Evolutionary conservation across 2,113 vertebrate genomes (phyloP), one percentile per base, ranked within the genome.

Genomic region (Varanus salvator): DNA sequence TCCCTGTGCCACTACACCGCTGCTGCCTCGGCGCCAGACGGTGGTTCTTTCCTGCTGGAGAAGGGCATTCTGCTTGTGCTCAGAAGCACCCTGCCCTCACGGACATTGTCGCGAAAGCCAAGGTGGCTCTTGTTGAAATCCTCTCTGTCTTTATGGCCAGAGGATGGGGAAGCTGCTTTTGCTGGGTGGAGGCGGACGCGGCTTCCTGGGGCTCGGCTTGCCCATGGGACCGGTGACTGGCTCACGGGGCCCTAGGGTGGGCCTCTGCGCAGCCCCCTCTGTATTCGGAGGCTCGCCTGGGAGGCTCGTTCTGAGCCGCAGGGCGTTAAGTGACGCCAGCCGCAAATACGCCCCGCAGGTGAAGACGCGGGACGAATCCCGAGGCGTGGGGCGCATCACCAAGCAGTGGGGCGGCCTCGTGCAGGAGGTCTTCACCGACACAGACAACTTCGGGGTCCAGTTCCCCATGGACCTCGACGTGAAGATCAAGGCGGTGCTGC

Each of bases 361-460:
- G 85, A 98, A 97, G 90, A 93, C 96, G 0, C 97, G 95, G 27
- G 97, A 98, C 15, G 95, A 97, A 0, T 95, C 92, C 0, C 83
- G 95, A 0, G 72, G 95, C 0, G 97, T 98, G 21, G 98, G 98
- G 4, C 97, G 97, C 71, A 98, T 99, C 96, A 98, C 97, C 94
- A 98, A 98, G 92, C 98, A 98, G 95, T 99, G 98, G 98, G 97
- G 97, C 0, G 98, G 98, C 1, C 93, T 98, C 4, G 72, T 98
- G 60, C 98, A 96, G 85, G 98, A 99, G 85, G 95, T 96, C 64
- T 97, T 98, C 95, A 99, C 98, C 0, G 98, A 98, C 66, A 96
- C 98, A 0, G 98, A 98, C 84, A 98, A 98, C 97, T 99, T 99
- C 12, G 98, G 98, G 80, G 97, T 99, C 78, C 98, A 99, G 95